These are phyloP conservation scores for Orthosia gothica DNA, from an alignment of 2,888 invertebrate species.

Conservation along the genomic window DNA sequence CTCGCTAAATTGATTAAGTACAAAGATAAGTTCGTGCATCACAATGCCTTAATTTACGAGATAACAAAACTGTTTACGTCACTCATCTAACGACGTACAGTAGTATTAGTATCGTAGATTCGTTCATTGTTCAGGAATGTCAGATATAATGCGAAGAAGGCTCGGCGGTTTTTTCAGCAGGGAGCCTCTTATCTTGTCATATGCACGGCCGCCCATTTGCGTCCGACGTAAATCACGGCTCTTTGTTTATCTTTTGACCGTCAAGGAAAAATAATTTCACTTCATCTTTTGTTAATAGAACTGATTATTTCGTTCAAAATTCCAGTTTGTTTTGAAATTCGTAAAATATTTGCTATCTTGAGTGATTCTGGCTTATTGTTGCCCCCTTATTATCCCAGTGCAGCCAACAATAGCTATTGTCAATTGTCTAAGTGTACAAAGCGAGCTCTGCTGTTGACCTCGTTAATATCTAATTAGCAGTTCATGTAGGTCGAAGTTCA, in stretches of 20 bases:
- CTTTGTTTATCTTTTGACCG: conserved; percentile 61
- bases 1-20: conserved; percentile 10
- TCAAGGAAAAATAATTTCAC: conserved; percentile 29
- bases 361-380: conserved; percentile 27
- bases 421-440: conserved; percentile 51
- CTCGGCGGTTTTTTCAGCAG: conserved; percentile 43
- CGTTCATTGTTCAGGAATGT: conserved; percentile 54
- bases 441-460: conserved; percentile 56
- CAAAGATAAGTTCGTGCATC: background rate
- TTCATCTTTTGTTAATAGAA: conserved; percentile 42
- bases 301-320: conserved; percentile 17
- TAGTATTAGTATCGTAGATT: conserved; percentile 17
- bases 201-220: conserved; percentile 61
- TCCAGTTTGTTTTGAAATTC: conserved; percentile 25
- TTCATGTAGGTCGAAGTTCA: conserved; percentile 58
- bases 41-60: conserved; percentile 11
- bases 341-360: conserved; percentile 24
- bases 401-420: conserved; percentile 51
- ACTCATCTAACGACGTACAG: too few relatives aligned
- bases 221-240: conserved; percentile 50
- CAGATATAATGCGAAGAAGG: conserved; percentile 49
- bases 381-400: conserved; percentile 7
- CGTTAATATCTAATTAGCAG: conserved; percentile 62
- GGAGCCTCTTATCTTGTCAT: conserved; percentile 66
- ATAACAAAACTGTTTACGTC: conserved; percentile 50